Evolutionary conservation across 1,140 invertebrate genomes (phyloP).

Genomic region (Platyura marginata): DNA sequence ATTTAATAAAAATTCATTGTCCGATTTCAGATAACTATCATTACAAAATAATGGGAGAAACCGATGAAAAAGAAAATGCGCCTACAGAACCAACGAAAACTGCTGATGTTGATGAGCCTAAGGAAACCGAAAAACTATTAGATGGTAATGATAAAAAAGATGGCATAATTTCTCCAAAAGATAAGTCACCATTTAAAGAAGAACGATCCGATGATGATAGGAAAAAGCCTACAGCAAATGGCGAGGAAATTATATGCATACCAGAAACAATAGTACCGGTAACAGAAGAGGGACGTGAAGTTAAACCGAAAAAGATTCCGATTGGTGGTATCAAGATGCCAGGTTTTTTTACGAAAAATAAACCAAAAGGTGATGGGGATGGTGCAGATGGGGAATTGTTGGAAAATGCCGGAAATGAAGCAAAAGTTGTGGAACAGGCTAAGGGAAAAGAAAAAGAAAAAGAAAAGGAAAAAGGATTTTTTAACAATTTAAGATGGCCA

Average conservation of each 20-base stretch:
- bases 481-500: neutral
- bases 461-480: neutral
- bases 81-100: neutral
- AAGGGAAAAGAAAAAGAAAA: conserved; percentile 7
- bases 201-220: conserved; percentile 18
- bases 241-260: conserved; percentile 21
- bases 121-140: conserved; percentile 15
- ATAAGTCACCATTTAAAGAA: conserved; percentile 9
- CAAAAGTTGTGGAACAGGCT: conserved; percentile 10
- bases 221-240: conserved; percentile 24
- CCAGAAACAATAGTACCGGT: conserved; percentile 30
- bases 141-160: conserved; percentile 5
- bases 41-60: conserved; percentile 3
- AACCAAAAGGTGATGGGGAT: conserved; percentile 30
- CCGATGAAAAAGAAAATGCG: neutral
- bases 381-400: conserved; percentile 25
- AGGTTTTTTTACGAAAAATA: conserved; percentile 56
- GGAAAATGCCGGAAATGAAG: conserved; percentile 12
- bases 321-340: conserved; percentile 69
- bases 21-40: too few species aligned
- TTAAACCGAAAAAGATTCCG: conserved; percentile 60
- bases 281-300: conserved; percentile 43
- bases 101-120: conserved; percentile 17
- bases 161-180: conserved; percentile 12
- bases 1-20: neutral